These are phyloP conservation scores for Lycocerus yunnanus DNA, from an alignment of 2,888 invertebrate genomes.

Conservation along the genomic window DNA sequence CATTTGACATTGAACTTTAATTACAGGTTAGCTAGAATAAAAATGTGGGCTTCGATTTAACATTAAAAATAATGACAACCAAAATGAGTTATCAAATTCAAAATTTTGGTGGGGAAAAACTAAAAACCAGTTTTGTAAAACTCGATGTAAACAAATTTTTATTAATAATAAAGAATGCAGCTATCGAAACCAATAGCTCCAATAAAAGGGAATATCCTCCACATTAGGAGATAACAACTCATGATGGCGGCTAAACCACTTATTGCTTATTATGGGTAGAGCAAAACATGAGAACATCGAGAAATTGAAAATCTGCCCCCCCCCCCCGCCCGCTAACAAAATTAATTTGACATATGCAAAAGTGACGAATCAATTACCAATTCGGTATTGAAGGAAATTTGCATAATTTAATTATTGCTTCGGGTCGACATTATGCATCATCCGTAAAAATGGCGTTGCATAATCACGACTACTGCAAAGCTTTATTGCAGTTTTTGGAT, in stretches of 20 bases:
- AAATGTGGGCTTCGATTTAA: constrained; percentile 6
- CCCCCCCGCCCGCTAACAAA: not conserved
- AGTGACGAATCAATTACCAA: not conserved
- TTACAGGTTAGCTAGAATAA: constrained; percentile 13
- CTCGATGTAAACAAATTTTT: not conserved
- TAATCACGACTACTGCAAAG: not conserved
- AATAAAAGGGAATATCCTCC: not conserved
- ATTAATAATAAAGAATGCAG: not conserved
- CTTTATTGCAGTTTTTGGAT: not conserved
- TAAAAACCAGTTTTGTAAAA: not conserved
- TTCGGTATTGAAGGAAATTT: not conserved
- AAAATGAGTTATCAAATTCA: not conserved
- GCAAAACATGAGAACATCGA: no score
- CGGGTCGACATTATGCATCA: not conserved
- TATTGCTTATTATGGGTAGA: no score
- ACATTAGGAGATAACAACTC: not conserved
- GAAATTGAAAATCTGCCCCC: no score
- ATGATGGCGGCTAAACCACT: not conserved
- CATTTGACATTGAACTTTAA: constrained; percentile 27
- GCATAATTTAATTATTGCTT: not conserved
- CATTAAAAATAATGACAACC: constrained; percentile 4
- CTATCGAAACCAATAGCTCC: not conserved
- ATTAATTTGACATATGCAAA: not conserved
- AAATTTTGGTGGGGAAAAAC: not conserved
- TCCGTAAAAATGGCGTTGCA: not conserved